Percentiles rank a stretch among this genome's conserved stretches.
Evolutionary conservation across 2,797 vertebrate genomes (phyloP).

Genomic region (Enteromius trimaculatus): DNA sequence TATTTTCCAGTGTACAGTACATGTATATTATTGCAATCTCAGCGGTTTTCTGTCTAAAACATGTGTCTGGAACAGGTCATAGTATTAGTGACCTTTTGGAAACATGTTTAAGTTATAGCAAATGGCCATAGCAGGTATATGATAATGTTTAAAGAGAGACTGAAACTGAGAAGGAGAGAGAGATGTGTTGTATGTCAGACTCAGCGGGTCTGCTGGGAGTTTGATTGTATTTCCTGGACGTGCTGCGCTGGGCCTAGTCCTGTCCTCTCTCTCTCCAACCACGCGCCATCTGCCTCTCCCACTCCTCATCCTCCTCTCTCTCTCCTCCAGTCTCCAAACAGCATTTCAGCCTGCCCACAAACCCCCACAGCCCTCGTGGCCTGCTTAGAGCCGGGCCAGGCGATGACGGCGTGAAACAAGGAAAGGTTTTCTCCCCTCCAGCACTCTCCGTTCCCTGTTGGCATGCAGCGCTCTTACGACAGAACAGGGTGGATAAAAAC

Average conservation of each 20-base stretch:
- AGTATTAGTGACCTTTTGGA: background rate
- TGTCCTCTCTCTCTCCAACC: conserved; percentile 62
- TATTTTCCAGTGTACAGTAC: no score
- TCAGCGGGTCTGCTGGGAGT: conserved; percentile 75
- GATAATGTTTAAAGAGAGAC: conserved; percentile 46
- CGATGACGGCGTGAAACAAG: conserved; percentile 45
- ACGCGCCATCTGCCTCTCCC: conserved; percentile 61
- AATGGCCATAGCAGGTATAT: conserved; percentile 8
- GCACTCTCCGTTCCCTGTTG: conserved; percentile 34
- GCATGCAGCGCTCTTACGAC: background rate
- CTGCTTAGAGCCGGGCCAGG: conserved; percentile 38
- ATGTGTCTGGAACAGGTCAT: background rate
- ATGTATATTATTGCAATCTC: background rate
- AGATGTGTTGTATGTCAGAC: conserved; percentile 57
- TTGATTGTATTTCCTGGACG: conserved; percentile 75
- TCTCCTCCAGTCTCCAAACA: conserved; percentile 3
- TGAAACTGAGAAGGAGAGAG: conserved; percentile 22
- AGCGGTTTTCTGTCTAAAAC: background rate
- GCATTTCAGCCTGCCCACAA: conserved; percentile 33
- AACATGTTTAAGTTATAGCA: background rate
- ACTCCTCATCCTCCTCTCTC: conserved; percentile 22
- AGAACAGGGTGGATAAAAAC: conserved; percentile 32
- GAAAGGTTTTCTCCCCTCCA: conserved; percentile 36
- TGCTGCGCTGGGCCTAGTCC: conserved; percentile 65
- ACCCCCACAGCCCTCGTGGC: conserved; percentile 20